Evolutionary conservation across 2,113 vertebrate genomes (phyloP), one percentile per base, ranked within the genome.

Genomic region (Ptyas mucosa): DNA sequence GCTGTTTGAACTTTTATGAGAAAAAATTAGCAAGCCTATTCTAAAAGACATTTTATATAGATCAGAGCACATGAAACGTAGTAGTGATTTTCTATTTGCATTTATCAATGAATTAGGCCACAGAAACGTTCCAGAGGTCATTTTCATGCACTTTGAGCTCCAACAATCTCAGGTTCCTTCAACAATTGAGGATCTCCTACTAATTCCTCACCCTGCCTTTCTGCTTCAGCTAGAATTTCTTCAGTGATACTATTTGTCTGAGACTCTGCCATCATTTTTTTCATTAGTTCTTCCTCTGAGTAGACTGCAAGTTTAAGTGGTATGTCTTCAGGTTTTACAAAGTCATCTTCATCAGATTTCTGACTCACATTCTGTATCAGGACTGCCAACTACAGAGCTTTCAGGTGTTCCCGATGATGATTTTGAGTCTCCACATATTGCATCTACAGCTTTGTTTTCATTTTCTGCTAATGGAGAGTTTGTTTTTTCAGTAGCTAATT

Each of bases 321-420:
- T 52, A 99, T 95, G 93, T 99, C 98, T 91, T 99, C 99, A 96
- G 99, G 98, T 97, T 99, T 99, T 54, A 99, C 99, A 95, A 99
- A 99, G 95, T 99, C 99, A 58, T 99, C 99, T 96, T 99, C 99
- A 95, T 99, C 99, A 55, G 99, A 99, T 96, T 98, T 99, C 95
- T 99, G 99, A 96, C 99, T 99, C 85, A 98, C 96, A 93, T 98
- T 99, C 99, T 0, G 99, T 99, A 92, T 99, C 98, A 0, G 99
- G 98, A 95, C 99, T 99, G 95, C 98, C 98, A 58, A 98, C 98
- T 95, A 96, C 93, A 6, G 99, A 98, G 93, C 98, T 98, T 91
- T 98, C 98, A 43, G 98, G 97, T 90, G 98, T 98, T 86, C 96
- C 97, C 91, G 95, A 95, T 90, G 97, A 95, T 54, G 97, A 97